Base-by-base conservation (phyloP, 1,140 invertebrate species). In the Aphis craccivora region DNA sequence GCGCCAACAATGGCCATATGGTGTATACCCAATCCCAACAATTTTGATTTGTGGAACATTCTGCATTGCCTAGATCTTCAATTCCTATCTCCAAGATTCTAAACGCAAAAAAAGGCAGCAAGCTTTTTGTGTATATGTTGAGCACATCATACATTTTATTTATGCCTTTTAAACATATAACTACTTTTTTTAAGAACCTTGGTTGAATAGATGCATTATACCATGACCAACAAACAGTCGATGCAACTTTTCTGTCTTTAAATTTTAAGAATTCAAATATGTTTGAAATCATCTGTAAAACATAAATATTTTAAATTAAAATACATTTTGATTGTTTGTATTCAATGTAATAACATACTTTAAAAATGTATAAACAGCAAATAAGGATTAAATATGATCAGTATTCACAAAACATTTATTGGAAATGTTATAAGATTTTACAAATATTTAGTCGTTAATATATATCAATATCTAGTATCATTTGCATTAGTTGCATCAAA, bases 221-320 rank as follows among this genome's bases (percentile, higher is more conserved):
- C 86, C 86, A 88, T 9, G 43, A 48, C 86, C 86, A 88, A 37
- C 86, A 88, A n/a, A 88, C 86, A 45, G 18, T 48, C n/a, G 86
- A 88, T 88, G 86, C 86, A 51, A 48, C 48, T 51, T 88, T 88
- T 88, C 2, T 88, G 18, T 88, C 45, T 88, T 23, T 4, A 0
- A 35, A 35, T 48, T 88, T 3, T n/a, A 88, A 88, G n/a, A 88
- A 88, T 51, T 18, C 3, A 48, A 88, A 88, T 48, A 88, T 88
- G 14, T 88, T 45, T 35, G 86, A 88, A 6, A 88, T 88, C 11
- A 88, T 45, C 86, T 88, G n/a, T 45, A 23, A 23, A 22, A 87
- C n/a, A 87, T 0, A 87, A 43, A 87, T 7, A 55, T 55, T 55
- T 55, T 8, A 8, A 48, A 87, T 87, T 43, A 45, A 43, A 87